phyloP scores from a whole-genome alignment of 2,888 invertebrate genomes.

The Aplocera efformata region DNA sequence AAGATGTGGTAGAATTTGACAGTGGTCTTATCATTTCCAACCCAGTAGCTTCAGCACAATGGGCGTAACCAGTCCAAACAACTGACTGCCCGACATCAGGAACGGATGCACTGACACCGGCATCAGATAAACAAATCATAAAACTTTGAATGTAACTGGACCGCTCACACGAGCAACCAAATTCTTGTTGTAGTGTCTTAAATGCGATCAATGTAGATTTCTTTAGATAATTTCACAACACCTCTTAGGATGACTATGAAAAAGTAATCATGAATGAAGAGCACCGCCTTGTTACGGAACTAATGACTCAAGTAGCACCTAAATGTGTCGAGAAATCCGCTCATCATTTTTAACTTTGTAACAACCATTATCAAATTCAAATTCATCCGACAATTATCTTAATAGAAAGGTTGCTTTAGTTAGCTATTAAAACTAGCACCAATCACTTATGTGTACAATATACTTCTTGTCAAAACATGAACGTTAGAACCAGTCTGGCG shows the following conservation, averaged over 20 bases:
- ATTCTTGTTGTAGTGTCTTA: too few relatives aligned
- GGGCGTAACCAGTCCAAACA: constrained; percentile 7
- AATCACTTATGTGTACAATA: constrained; percentile 37
- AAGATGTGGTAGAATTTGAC: constrained; percentile 33
- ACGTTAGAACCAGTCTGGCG: constrained; percentile 54
- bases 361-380: constrained; percentile 13
- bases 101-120: constrained; percentile 15
- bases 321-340: constrained; percentile 8
- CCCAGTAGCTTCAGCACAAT: constrained; percentile 23
- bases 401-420: constrained; percentile 20
- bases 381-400: constrained; percentile 23
- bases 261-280: too few relatives aligned
- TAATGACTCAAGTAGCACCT: constrained; percentile 4
- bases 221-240: too few relatives aligned
- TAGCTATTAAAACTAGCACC: constrained; percentile 21
- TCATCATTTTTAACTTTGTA: constrained; percentile 16
- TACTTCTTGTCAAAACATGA: constrained; percentile 46
- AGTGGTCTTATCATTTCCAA: constrained; percentile 21
- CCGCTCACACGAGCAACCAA: constrained; percentile 6
- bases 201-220: too few relatives aligned
- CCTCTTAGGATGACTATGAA: too few relatives aligned
- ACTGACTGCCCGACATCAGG: constrained; percentile 3
- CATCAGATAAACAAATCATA: constrained; percentile 21
- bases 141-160: constrained; percentile 4
- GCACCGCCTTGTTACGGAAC: too few relatives aligned